phyloP scores from a whole-genome alignment of 2,888 invertebrate species.

The Saturnia japonica region DNA sequence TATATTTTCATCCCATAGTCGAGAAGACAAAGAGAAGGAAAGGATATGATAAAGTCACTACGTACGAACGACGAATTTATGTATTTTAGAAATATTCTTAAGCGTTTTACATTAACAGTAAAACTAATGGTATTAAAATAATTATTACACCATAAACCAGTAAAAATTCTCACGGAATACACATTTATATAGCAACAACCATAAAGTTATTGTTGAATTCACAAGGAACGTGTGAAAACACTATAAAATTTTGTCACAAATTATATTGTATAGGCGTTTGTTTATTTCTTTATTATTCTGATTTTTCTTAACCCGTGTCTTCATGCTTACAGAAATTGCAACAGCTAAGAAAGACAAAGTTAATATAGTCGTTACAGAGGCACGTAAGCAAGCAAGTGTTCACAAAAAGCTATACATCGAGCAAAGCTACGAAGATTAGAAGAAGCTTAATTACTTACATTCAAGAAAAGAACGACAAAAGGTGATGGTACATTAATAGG shows the following conservation, averaged over 20 bases:
- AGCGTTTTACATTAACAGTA: neutral
- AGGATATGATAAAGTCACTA: too few species aligned
- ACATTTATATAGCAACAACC: neutral
- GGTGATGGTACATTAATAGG: neutral
- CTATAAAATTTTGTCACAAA: neutral
- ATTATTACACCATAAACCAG: neutral
- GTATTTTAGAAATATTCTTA: neutral
- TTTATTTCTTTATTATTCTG: neutral
- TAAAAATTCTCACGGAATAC: neutral
- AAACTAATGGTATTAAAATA: neutral
- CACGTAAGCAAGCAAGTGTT: neutral
- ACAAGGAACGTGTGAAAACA: slow-evolving; percentile 5
- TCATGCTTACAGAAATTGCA: neutral
- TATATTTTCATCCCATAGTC: too few species aligned
- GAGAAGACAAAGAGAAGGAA: too few species aligned
- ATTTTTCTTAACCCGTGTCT: neutral
- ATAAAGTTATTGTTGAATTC: neutral
- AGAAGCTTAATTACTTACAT: neutral
- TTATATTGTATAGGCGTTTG: neutral
- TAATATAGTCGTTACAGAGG: neutral
- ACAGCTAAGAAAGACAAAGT: neutral
- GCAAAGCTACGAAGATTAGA: neutral
- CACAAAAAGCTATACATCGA: neutral
- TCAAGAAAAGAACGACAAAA: neutral
- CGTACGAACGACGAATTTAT: too few species aligned